Evolutionary conservation across 2,888 invertebrate genomes (phyloP).

Genomic region (Sclerodermus sp.): DNA sequence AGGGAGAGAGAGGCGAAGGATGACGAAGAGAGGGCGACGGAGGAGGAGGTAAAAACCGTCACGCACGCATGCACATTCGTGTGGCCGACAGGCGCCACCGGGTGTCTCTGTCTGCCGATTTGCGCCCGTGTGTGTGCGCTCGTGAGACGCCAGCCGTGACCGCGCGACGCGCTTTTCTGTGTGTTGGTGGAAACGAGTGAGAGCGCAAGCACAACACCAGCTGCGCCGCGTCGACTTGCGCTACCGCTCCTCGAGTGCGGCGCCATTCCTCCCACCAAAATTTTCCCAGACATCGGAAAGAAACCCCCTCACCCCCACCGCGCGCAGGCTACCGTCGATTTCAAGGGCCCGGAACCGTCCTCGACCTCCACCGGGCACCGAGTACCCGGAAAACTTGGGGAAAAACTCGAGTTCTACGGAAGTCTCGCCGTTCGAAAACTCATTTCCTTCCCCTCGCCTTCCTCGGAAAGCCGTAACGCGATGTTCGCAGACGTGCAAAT

Average conservation of each 20-base stretch:
- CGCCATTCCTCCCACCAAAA: background rate
- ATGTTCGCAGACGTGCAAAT: no score
- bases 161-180: background rate
- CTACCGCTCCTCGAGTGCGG: constrained; percentile 8
- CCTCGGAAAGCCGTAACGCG: no score
- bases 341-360: no score
- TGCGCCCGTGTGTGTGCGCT: constrained; percentile 1
- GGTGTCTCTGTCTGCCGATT: constrained; percentile 7
- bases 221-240: constrained; percentile 15
- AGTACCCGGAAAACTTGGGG: no score
- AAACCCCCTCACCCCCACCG: no score
- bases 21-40: constrained; percentile 16
- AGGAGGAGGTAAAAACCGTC: constrained; percentile 37
- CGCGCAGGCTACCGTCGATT: no score
- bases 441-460: no score
- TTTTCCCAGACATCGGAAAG: no score
- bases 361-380: no score
- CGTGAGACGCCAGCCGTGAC: background rate
- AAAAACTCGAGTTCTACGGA: no score
- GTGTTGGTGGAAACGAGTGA: background rate
- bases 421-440: no score
- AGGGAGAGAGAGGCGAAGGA: constrained; percentile 8
- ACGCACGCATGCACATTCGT: constrained; percentile 47
- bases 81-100: constrained; percentile 45
- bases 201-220: constrained; percentile 21